Base-by-base conservation (phyloP, 2,797 vertebrate species). In the Darevskia nairensis region DNA sequence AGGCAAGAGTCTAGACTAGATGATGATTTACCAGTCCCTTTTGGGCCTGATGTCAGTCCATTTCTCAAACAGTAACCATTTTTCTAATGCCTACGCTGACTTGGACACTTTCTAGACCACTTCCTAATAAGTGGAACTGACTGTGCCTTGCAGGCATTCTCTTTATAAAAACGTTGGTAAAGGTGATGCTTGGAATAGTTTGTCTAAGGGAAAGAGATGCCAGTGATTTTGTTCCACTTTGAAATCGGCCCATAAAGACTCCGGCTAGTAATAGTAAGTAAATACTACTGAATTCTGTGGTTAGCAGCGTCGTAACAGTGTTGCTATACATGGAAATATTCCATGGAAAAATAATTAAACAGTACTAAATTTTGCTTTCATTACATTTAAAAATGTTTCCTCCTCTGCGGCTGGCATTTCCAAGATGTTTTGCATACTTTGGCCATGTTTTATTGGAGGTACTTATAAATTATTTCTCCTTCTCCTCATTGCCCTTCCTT, bases 311-410 rank as follows among this genome's bases (percentile, higher is more conserved):
- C 92, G 21, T 86, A 91, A 83, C 85, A 88, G 89, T 78, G 91
- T 89, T 92, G 90, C 94, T 96, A 93, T 94, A 93, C 94, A 95
- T 94, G 95, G 94, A 94, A 94, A 90, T 93, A 89, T 93, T 95
- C 91, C 93, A 94, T 83, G 86, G 92, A 64, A 89, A 89, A 64
- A 91, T 94, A 88, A 93, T 93, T 95, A 94, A 95, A 92, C 93
- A 88, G 23, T 55, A 75, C 90, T 94, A 89, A 79, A 25, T 86
- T 72, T 76, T 92, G 87, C 91, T 90, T 59, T 92, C 85, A 82
- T 89, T 89, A 93, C 82, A 41, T 82, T 93, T 44, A 82, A 93
- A 85, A 92, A 92, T 64, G 89, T 72, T 82, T 82, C 90, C 82
- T 87, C 90, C 91, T 92, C 89, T 91, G 64, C 76, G 89, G 91